Evolutionary conservation across 2,797 vertebrate genomes (phyloP), one percentile per base, ranked within the genome.

Genomic region (Myotis pilosus): DNA sequence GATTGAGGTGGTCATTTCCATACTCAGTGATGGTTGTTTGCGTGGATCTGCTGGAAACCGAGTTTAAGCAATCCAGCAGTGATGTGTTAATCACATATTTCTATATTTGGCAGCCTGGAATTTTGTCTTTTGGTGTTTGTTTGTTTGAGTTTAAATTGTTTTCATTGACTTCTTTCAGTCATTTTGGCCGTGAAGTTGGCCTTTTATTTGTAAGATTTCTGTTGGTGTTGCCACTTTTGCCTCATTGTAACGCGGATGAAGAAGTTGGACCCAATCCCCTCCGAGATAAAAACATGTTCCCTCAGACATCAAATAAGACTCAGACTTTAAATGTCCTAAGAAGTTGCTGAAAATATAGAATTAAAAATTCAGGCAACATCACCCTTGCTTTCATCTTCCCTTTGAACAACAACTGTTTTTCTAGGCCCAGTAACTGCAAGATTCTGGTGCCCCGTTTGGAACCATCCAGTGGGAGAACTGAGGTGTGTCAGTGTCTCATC

Each of bases 21-120:
- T 80, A 55, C 33, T 62, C 3, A 8, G 25, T 13, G 36, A 79
- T 51, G 41, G 92, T 72, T 90, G 55, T 95, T 71, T 95, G 60
- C 75, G 78, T 90, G 85, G 81, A 47, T 9, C 57, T 64, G 84
- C 9, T 81, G 7, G 87, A 47, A 55, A 38, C 30, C 19, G n/a
- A 57, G 66, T 64, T 87, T 66, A 82, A 69, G 41, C 74, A 84
- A 62, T 74, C 74, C 53, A 72, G 6, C 36, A 23, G n/a, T 86
- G 74, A 12, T 69, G 87, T 72, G 33, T 36, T 60, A 79, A 53
- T 94, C 55, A 85, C 33, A 49, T 11, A 57, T 92, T 49, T 91
- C 87, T 74, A 5, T 78, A 44, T 81, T 78, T 96, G 94, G 95
- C 97, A 94, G 86, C 53, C 22, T 64, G 25, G 36, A 84, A 44